Evolutionary conservation across 2,888 invertebrate genomes (phyloP).

Genomic region (Trichogramma dendrolimi): DNA sequence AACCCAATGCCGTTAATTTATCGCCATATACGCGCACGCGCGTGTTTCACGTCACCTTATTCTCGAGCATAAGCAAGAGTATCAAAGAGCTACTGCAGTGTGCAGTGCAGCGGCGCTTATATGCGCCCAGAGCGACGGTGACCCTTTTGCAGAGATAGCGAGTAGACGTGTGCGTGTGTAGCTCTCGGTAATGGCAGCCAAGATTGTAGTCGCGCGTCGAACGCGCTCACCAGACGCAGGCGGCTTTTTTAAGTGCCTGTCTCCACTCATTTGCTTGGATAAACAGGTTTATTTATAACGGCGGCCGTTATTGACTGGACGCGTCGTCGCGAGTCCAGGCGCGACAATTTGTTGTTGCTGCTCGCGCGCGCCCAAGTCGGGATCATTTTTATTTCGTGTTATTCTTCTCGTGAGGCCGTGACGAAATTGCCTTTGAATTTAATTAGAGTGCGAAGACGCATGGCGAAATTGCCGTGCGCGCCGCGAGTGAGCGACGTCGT

Average conservation of each 20-base stretch:
- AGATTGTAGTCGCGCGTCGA: not conserved
- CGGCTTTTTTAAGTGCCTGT: constrained; percentile 5
- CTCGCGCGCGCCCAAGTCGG: no score
- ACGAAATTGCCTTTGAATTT: no score
- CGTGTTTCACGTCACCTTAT: constrained; percentile 52
- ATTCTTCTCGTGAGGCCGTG: no score
- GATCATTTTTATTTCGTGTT: no score
- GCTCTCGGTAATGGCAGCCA: constrained; percentile 5
- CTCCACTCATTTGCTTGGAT: constrained; percentile 17
- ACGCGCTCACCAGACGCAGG: not conserved
- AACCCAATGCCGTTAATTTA: constrained; percentile 54
- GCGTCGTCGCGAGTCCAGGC: not conserved
- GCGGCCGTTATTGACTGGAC: not conserved
- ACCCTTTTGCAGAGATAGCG: not conserved
- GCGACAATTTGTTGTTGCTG: no score
- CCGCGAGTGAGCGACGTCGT: no score
- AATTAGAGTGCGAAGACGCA: no score
- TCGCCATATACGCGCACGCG: constrained; percentile 35
- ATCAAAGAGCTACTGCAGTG: constrained; percentile 21
- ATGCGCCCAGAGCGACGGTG: not conserved
- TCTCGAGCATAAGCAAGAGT: constrained; percentile 34
- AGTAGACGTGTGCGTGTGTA: constrained; percentile 2
- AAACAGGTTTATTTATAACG: constrained; percentile 20
- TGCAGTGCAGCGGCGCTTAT: not conserved
- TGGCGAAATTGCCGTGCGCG: no score